These are phyloP conservation scores for Epsilonema sp. DNA, from an alignment of 2,888 invertebrate genomes.

Conservation along the genomic window DNA sequence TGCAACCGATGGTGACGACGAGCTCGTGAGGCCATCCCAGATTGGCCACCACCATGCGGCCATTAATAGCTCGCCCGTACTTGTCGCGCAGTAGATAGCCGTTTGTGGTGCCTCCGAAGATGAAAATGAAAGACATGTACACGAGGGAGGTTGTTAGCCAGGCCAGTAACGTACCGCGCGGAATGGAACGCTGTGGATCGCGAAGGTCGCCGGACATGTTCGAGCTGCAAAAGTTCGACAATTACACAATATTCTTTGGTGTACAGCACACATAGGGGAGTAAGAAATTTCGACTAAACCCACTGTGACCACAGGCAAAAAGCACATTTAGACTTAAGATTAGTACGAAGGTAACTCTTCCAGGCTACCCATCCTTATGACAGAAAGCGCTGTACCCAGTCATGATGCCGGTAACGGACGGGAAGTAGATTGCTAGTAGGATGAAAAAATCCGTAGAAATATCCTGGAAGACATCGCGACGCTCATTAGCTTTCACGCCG, in stretches of 20 bases:
- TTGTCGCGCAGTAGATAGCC: slow-evolving; percentile 80
- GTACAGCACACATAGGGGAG: too few relatives aligned
- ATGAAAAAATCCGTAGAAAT: slow-evolving; percentile 81
- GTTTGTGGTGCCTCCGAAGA: slow-evolving; percentile 71
- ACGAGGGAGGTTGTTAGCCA: slow-evolving; percentile 81
- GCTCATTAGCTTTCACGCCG: neutral
- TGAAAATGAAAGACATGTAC: slow-evolving; percentile 53
- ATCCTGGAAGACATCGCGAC: slow-evolving; percentile 49
- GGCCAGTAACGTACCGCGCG: slow-evolving; percentile 82
- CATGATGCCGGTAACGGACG: slow-evolving; percentile 48
- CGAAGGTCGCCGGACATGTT: slow-evolving; percentile 25
- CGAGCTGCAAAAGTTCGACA: too few relatives aligned
- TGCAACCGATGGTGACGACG: slow-evolving; percentile 88
- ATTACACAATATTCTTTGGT: too few relatives aligned
- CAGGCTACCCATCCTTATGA: too few relatives aligned
- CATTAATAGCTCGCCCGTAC: slow-evolving; percentile 89
- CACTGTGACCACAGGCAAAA: neutral
- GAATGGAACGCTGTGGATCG: slow-evolving; percentile 91
- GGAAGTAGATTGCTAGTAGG: slow-evolving; percentile 95
- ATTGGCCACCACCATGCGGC: slow-evolving; percentile 75
- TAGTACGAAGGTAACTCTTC: too few relatives aligned
- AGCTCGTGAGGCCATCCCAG: slow-evolving; percentile 86
- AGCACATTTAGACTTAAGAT: neutral
- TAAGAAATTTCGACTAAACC: too few relatives aligned
- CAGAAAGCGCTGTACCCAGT: neutral